Base-by-base conservation (phyloP, 2,113 vertebrate species). In the Epinephelus moara region DNA sequence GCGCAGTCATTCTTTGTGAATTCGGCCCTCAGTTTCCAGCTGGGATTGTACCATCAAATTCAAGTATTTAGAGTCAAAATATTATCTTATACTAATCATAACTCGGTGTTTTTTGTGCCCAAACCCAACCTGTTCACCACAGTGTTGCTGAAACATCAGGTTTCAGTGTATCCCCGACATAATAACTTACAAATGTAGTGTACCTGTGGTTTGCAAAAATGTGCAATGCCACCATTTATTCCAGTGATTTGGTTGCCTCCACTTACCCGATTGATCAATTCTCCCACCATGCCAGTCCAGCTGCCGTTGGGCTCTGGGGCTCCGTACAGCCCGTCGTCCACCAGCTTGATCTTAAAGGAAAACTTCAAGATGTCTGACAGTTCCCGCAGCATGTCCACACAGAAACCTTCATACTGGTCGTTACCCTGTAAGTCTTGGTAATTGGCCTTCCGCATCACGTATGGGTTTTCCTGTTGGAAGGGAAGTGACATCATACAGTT, bases 271-370 rank as follows among this genome's bases (percentile, higher is more conserved):
- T 98, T 96, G 93, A 98, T 97, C 74, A 98, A 96, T 90, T 98
- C 97, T 7, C 97, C 97, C 67, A 98, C 97, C 97, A 98, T 97
- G 59, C 97, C 97, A 0, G 97, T 98, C 97, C 97, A 98, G 89
- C 97, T 97, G 30, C 97, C 97, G 0, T 98, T 98, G 79, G 97
- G 95, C 57, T 98, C 97, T 0, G 97, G 97, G 0, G 97, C 97
- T 0, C 97, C 97, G 0, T 98, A 98, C 2, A 97, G 93, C 2
- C 96, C 97, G 0, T 98, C 97, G 11, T 98, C 97, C 84, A 98
- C 97, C 92, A 98, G 89, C 47, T 96, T 97, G 90, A 98, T 96
- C 80, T 90, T 95, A 85, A 96, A 98, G 62, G 95, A 96, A 94
- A 98, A 98, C 80, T 97, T 96, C 27, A 98, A 93, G 70, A 97